Base-by-base conservation (phyloP, 1,140 invertebrate genomes). In the Wasmannia auropunctata region DNA sequence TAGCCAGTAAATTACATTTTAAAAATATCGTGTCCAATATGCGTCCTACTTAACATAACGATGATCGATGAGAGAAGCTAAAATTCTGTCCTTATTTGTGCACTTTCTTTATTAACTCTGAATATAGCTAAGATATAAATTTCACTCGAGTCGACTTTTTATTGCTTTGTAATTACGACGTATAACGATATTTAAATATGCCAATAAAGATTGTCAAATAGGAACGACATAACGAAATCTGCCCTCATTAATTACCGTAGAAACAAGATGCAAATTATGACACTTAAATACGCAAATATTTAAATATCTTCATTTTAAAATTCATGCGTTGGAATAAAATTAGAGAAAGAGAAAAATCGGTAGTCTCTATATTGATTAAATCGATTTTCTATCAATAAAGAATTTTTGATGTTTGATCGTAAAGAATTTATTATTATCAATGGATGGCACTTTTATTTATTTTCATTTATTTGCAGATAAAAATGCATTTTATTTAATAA, bases 101-200 rank as follows among this genome's bases (percentile, higher is more conserved):
- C 14, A 77, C 3, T 77, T 77, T 77, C 56, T 43, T 77, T n/a
- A 40, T 19, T 37, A 74, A 62, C 8, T 49, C 0, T 60, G 8
- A 0, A 10, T 19, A 43, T 54, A 14, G 19, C 6, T 14, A 10
- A 54, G 3, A 37, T 34, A 43, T 11, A 76, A 62, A 31, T 62
- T 76, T 62, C 16, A 31, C 54, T n/a, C 22, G 19, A 43, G 3
- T 62, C 25, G 22, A 62, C 8, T 43, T 28, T 76, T 37, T 37
- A 69, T 28, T 28, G 11, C 16, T 8, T 8, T 70, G 16, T 31
- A 75, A 75, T 75, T 60, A 43, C 2, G 25, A 62, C 0, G 11
- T 62, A 14, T 11, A 62, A 62, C 28, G 37, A 2, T 31, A 63
- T 22, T 75, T 19, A 4, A n/a, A 43, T n/a, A 62, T 34, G 19